Base-by-base conservation (phyloP, 1,140 invertebrate genomes). In the Leguminivora glycinivorella region DNA sequence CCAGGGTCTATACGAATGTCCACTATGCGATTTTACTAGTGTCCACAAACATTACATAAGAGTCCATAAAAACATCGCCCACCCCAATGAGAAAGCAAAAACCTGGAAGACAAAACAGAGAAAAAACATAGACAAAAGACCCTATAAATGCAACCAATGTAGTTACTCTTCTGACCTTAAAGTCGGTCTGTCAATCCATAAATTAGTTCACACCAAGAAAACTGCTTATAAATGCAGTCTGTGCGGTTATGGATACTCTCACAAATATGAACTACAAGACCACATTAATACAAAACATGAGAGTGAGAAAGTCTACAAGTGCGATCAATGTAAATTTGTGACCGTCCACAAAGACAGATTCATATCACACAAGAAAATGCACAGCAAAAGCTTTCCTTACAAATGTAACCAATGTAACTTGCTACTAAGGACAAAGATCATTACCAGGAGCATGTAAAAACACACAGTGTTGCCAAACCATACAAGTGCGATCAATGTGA, bases 61-160 rank as follows among this genome's bases (percentile, higher is more conserved):
- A 43, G 40, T 43, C 17, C 40, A 43, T 43, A 43, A 43, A 43
- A 43, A 43, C 40, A 43, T 43, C 40, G 40, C 40, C 40, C 40
- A 43, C n/a, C 14, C 34, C 1, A 38, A 38, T 7, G 34, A 38
- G 34, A 38, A 38, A 14, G 14, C 2, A 12, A 38, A 38, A 14
- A 38, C 2, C 10, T 38, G 10, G 10, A 38, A 34, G 10, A 1
- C 7, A 6, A 34, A 34, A 38, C 34, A 38, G 34, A 38, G 34
- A 38, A 38, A 38, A 38, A 38, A 38, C 34, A 38, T 0, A 5
- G 1, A 6, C 5, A 17, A 43, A n/a, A 43, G 10, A 43, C 40
- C 40, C 14, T 17, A 43, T 10, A 9, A 43, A 7, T 43, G 40
- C 40, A 1, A 43, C 0, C 40, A 43, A 17, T 43, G 40, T n/a